These are phyloP conservation scores for Palythoa grandiflora DNA, from an alignment of 92 coral and sea anemone species.

Conservation along the genomic window DNA sequence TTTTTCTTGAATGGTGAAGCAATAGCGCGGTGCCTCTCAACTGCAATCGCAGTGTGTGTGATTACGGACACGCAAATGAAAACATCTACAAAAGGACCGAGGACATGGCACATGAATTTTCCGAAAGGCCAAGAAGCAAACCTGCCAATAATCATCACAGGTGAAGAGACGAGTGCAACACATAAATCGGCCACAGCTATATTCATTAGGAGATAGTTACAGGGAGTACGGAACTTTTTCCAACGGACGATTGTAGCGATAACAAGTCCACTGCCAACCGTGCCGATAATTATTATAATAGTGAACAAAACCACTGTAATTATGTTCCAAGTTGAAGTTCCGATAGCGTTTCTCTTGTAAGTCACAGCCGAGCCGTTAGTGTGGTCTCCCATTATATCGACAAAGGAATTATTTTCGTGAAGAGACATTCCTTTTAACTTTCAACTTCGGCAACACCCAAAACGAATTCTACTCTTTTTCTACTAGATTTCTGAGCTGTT, in stretches of 20 bases:
- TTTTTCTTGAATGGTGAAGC: constrained; percentile 75
- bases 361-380: not conserved
- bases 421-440: not conserved
- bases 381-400: not conserved
- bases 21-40: constrained; percentile 81
- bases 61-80: constrained; percentile 79
- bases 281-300: constrained; percentile 53
- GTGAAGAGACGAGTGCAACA: constrained; percentile 58
- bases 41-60: constrained; percentile 76
- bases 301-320: constrained; percentile 43
- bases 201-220: constrained; percentile 69
- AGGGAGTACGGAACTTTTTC: constrained; percentile 70
- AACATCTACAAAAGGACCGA: constrained; percentile 80
- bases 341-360: constrained; percentile 13
- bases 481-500: not conserved
- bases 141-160: constrained; percentile 50
- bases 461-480: not conserved
- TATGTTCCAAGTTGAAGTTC: not conserved
- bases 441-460: not conserved
- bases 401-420: not conserved
- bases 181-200: constrained; percentile 67
- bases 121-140: constrained; percentile 71
- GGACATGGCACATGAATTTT: constrained; percentile 59
- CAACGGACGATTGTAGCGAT: constrained; percentile 61
- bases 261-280: constrained; percentile 65